Evolutionary conservation across 2,888 invertebrate genomes (phyloP).

Genomic region (Melieria picta): DNA sequence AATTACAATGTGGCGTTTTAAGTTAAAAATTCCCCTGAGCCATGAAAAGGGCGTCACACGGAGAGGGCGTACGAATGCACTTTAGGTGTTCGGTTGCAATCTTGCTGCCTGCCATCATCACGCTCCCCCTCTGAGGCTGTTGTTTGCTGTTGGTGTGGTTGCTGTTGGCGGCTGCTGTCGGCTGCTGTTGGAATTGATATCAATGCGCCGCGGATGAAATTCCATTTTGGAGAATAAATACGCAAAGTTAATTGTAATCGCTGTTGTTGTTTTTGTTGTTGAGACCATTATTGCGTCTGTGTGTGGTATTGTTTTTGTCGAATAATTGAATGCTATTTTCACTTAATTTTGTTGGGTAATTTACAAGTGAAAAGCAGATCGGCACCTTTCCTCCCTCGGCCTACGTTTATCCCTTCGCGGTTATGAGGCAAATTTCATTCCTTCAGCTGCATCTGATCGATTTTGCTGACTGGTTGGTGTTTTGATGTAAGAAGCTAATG

Average conservation of each 20-base stretch:
- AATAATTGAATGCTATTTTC: not conserved
- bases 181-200: not conserved
- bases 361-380: no score
- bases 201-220: not conserved
- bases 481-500: no score
- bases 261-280: conserved; percentile 9
- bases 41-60: conserved; percentile 4
- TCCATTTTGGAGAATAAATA: conserved; percentile 1
- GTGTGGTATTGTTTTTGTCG: conserved; percentile 1
- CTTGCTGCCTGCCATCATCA: conserved; percentile 4
- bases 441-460: no score
- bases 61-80: conserved; percentile 22
- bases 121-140: conserved; percentile 12
- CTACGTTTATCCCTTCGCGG: no score
- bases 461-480: no score
- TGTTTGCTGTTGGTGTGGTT: conserved; percentile 13
- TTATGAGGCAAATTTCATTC: no score
- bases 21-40: conserved; percentile 35
- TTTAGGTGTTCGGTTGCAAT: conserved; percentile 33
- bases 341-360: not conserved
- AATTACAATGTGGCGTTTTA: conserved; percentile 28
- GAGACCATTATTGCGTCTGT: no score
- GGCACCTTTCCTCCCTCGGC: no score
- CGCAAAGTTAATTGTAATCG: no score
- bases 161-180: conserved; percentile 10